A percentile compares a stretch with the other conserved stretches of the same genome.
These are phyloP conservation scores for Mythimna albipuncta DNA, from an alignment of 2,888 invertebrate genomes.

Conservation along the genomic window DNA sequence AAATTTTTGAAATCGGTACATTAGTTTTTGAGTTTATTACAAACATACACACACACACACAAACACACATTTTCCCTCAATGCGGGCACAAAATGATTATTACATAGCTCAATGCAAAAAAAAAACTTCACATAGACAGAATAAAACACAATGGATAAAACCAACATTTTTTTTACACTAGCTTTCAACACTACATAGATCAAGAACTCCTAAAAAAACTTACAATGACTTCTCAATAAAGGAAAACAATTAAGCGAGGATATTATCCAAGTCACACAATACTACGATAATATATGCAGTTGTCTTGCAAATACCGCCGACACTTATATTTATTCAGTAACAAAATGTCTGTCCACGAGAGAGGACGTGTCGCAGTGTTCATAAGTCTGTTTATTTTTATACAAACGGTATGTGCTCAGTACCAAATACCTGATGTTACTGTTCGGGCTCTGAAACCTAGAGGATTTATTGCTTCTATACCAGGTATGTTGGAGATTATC, in stretches of 20 bases:
- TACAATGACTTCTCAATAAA: neutral
- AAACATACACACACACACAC: no score
- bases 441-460: constrained; percentile 89
- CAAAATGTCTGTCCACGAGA: constrained; percentile 68
- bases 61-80: no score
- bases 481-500: constrained; percentile 81
- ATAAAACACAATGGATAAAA: neutral
- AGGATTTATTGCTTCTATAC: constrained; percentile 91
- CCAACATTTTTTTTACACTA: neutral
- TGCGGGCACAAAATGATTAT: no score
- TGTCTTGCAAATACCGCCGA: constrained; percentile 15
- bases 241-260: neutral
- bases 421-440: constrained; percentile 84
- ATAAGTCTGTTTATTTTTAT: constrained; percentile 56
- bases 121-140: no score
- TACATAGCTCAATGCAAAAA: no score
- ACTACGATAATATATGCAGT: neutral
- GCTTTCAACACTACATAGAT: neutral
- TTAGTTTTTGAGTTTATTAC: no score
- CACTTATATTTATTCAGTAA: constrained; percentile 58
- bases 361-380: constrained; percentile 52
- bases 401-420: constrained; percentile 62
- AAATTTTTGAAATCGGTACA: no score
- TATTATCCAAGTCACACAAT: constrained; percentile 14
- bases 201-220: neutral